Evolutionary conservation across 2,113 vertebrate species (phyloP).

Genomic region (Echinops telfairi): DNA sequence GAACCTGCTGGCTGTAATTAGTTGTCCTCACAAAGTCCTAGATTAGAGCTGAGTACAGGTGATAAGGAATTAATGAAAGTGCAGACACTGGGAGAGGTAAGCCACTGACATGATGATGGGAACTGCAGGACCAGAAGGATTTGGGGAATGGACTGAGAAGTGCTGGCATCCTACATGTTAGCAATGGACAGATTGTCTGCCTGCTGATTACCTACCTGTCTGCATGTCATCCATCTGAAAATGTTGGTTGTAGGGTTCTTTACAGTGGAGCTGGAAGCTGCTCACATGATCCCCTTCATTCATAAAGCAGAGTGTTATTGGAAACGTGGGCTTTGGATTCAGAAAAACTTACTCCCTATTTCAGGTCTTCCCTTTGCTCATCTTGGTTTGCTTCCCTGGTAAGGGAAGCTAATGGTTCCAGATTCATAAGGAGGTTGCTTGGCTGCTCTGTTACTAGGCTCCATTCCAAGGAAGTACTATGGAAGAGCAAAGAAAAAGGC

Average conservation of each 20-base stretch:
- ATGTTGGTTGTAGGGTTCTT: background rate
- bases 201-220: background rate
- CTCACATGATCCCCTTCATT: background rate
- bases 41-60: slow-evolving; percentile 33
- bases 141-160: background rate
- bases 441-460: background rate
- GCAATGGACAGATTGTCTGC: background rate
- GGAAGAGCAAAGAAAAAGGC: background rate
- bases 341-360: background rate
- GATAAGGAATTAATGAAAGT: slow-evolving; percentile 48
- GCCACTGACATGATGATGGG: background rate
- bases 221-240: background rate
- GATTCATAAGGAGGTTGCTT: background rate
- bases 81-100: background rate
- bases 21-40: slow-evolving; percentile 10
- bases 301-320: background rate
- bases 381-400: background rate
- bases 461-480: background rate
- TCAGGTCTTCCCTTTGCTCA: background rate
- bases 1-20: slow-evolving; percentile 36
- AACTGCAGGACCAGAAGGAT: background rate
- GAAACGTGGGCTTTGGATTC: background rate
- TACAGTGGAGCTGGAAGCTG: background rate
- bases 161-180: too few species aligned
- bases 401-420: background rate